Base-by-base conservation (phyloP, 2,888 invertebrate species). In the Oligia strigilis region DNA sequence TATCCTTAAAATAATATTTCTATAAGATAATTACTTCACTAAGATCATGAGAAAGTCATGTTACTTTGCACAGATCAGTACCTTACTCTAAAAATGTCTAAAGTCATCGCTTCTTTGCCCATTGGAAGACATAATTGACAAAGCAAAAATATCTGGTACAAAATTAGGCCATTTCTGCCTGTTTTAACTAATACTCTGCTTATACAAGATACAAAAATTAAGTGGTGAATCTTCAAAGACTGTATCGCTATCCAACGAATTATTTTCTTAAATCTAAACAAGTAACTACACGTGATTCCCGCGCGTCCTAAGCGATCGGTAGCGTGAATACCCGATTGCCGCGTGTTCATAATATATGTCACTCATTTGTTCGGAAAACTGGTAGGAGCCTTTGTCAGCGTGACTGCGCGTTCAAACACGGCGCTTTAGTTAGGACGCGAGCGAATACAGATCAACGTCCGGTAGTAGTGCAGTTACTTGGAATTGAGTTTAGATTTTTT, bases 41-140 rank as follows among this genome's bases (percentile, higher is more conserved):
- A 55, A 82, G 36, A 62, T 62, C 60, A 67, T 17, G 36, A 82
- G 29, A 64, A 43, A 75, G 14, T 66, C 49, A 60, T 80, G 52
- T 60, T 19, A 19, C 49, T 52, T 66, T 67, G 11, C 43, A 55
- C 43, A 36, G 23, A 62, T 2, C 2, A 62, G 23, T 46, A 11
- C 36, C 36, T 75, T 14, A 74, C 40, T 58, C 17, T 14, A 36
- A 43, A 73, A 74, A 52, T 23, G 0, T 36, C 0, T 67, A 17
- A 2, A 23, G 43, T 36, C 19, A 1, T 43, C 5, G 6, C 17
- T 23, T 52, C 19, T 19, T 43, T 52, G 4, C 6, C 13, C 9
- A 36, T 43, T 29, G 40, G 17, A 40, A 17, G 6, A 14, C 4
- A 70, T 62, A 17, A 52, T 6, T 13, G 19, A 64, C 14, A 52